phyloP scores from a whole-genome alignment of 2,797 vertebrate species.

The Hemibagrus guttatus region DNA sequence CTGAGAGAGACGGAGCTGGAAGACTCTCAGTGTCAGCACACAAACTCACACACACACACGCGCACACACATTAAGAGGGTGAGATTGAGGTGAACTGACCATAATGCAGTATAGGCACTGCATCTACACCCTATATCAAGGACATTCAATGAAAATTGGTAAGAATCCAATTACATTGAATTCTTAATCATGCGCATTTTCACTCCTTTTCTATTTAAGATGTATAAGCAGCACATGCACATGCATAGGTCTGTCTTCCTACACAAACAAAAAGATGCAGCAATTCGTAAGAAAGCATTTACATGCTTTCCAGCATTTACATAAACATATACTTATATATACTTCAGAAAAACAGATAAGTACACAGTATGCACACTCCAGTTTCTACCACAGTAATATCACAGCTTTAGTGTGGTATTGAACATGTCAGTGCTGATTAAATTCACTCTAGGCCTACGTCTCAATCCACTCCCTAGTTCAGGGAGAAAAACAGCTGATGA shows the following conservation, averaged over 20 bases:
- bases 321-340: neutral
- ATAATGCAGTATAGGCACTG: neutral
- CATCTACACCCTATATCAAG: neutral
- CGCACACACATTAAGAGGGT: conserved; percentile 12
- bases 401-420: neutral
- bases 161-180: neutral
- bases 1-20: conserved; percentile 39
- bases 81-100: neutral
- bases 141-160: no score
- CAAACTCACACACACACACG: conserved; percentile 35
- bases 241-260: neutral
- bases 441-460: neutral
- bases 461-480: no score
- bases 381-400: neutral
- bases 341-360: neutral
- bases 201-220: neutral
- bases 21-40: conserved; percentile 36
- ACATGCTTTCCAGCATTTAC: neutral
- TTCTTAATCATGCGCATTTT: neutral
- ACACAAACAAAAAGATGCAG: neutral
- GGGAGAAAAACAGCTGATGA: neutral
- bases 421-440: neutral
- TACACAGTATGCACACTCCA: neutral
- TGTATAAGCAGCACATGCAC: neutral
- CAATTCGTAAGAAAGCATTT: neutral